Percentiles rank a stretch among this genome's conserved stretches.
phyloP scores from a whole-genome alignment of 1,140 invertebrate species.

The Bathynomus jamesi region DNA sequence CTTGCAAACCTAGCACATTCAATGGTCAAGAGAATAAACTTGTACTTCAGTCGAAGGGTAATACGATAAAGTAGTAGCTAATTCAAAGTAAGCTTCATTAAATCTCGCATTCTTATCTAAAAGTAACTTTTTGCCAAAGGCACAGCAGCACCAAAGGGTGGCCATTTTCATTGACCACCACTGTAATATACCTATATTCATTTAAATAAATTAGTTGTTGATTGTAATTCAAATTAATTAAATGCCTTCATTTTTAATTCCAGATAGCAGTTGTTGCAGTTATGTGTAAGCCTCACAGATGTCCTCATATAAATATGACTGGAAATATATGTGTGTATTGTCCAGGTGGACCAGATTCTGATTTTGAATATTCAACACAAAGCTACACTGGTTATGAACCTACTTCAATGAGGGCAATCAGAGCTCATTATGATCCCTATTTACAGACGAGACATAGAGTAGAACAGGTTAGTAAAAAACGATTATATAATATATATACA shows the following conservation, averaged over 20 bases:
- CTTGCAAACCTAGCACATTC: too few relatives aligned
- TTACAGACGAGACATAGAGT: constrained; percentile 89
- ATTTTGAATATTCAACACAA: constrained; percentile 99
- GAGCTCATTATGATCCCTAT: constrained; percentile 94
- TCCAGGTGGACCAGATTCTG: constrained; percentile 97
- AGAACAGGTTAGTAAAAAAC: constrained; percentile 63
- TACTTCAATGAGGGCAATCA: constrained; percentile 97
- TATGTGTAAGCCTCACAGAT: constrained; percentile 99
- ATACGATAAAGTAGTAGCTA: too few relatives aligned
- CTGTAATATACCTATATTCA: too few relatives aligned
- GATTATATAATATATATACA: neutral
- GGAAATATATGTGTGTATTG: constrained; percentile 99
- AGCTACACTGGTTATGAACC: constrained; percentile 99
- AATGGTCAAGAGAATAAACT: too few relatives aligned
- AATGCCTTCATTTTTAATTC: constrained; percentile 22
- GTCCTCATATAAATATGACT: constrained; percentile 98
- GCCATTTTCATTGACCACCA: too few relatives aligned
- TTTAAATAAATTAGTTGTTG: too few relatives aligned
- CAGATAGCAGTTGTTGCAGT: constrained; percentile 97
- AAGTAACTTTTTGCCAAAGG: too few relatives aligned
- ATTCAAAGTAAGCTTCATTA: too few relatives aligned
- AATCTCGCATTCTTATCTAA: too few relatives aligned
- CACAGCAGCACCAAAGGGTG: too few relatives aligned
- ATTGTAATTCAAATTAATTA: neutral
- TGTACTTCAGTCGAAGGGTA: too few relatives aligned